Evolutionary conservation across 2,888 invertebrate species (phyloP).

Genomic region (Apotomis betuletana): DNA sequence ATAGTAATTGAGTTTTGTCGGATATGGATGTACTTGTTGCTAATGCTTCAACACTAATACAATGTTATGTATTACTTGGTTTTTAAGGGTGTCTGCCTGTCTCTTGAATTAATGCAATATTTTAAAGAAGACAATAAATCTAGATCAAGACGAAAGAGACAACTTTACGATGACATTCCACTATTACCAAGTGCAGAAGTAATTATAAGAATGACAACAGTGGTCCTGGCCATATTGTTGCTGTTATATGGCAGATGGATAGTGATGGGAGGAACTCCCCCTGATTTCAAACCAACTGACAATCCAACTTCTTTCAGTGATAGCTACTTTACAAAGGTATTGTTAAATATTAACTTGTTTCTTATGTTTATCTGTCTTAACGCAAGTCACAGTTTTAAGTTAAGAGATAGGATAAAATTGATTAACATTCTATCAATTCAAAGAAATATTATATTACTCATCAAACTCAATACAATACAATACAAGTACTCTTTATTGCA

Average conservation of each 20-base stretch:
- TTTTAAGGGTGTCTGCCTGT: conserved; percentile 85
- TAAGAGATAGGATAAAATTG: too few relatives aligned
- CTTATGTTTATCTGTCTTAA: not conserved
- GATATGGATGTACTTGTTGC: too few relatives aligned
- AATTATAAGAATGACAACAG: conserved; percentile 77
- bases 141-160: conserved; percentile 32
- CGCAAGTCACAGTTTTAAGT: too few relatives aligned
- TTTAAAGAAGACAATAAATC: conserved; percentile 49
- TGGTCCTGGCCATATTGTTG: conserved; percentile 76
- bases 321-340: conserved; percentile 85
- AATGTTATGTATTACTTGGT: not conserved
- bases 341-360: conserved; percentile 1
- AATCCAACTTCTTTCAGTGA: conserved; percentile 95
- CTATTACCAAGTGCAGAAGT: conserved; percentile 42
- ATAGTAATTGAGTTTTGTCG: too few relatives aligned
- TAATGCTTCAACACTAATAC: too few relatives aligned
- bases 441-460: too few relatives aligned
- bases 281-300: conserved; percentile 92
- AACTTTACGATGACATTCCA: conserved; percentile 18
- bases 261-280: conserved; percentile 91
- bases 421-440: too few relatives aligned
- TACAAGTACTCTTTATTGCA: too few relatives aligned
- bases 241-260: conserved; percentile 87
- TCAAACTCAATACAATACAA: too few relatives aligned
- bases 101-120: conserved; percentile 85